Percentiles rank a stretch among this genome's conserved stretches.
These are phyloP conservation scores for Rhogogaster chlorosoma DNA, from an alignment of 2,888 invertebrate genomes.

Conservation along the genomic window DNA sequence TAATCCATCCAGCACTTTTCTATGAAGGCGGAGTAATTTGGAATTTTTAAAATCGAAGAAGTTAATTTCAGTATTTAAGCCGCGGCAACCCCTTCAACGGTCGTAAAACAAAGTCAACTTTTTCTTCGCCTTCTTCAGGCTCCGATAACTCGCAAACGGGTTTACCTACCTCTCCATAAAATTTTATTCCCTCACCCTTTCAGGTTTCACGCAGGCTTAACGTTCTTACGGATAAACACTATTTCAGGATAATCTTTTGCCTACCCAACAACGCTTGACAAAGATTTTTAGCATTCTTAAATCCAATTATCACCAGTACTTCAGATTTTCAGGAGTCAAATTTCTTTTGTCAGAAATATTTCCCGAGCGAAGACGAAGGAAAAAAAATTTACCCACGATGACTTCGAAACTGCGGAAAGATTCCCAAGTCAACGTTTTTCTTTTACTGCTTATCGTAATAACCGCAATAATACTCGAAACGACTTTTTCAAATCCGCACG, in stretches of 20 bases:
- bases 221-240: conserved; percentile 28
- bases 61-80: conserved; percentile 38
- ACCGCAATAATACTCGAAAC: conserved; percentile 10
- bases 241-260: not conserved
- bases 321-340: not conserved
- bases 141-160: conserved; percentile 40
- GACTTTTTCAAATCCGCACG: not conserved
- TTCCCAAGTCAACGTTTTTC: not conserved
- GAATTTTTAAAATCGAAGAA: not conserved
- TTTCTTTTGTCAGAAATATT: not conserved
- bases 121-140: not conserved
- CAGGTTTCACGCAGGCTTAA: conserved; percentile 6
- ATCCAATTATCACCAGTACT: conserved; percentile 10
- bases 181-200: conserved; percentile 38
- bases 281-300: not conserved
- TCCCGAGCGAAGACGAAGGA: not conserved
- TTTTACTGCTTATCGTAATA: not conserved
- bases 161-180: conserved; percentile 45
- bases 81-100: conserved; percentile 29
- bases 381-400: not conserved
- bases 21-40: not conserved
- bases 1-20: not conserved
- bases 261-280: not conserved
- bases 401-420: not conserved
- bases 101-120: conserved; percentile 44